A percentile compares a stretch with the other conserved stretches of the same genome.
Conservation (phyloP, 2,797 vertebrate genomes). For the Iguana delicatissima region DNA sequence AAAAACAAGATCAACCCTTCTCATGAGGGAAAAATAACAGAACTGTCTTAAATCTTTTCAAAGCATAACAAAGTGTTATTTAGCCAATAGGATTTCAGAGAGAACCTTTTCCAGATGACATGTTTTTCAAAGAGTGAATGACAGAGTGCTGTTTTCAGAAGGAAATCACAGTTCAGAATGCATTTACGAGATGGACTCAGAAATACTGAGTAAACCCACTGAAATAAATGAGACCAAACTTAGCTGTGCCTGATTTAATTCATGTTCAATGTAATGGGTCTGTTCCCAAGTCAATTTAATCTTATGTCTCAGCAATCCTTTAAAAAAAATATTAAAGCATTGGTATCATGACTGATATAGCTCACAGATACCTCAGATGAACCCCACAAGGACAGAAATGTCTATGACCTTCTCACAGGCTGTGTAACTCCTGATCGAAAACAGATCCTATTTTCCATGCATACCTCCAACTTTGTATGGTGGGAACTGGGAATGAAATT, state of each 20-base stretch:
- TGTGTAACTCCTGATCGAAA: neutral
- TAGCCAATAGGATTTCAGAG: conserved; percentile 48
- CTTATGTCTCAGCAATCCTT: neutral
- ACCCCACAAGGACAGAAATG: neutral
- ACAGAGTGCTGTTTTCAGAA: conserved; percentile 34
- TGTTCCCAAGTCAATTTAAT: neutral
- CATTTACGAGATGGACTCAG: neutral
- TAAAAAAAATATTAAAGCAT: neutral
- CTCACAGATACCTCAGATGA: neutral
- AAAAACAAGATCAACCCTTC: conserved; percentile 57
- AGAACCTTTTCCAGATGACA: conserved; percentile 50
- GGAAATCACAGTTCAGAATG: neutral
- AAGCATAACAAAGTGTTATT: conserved; percentile 57
- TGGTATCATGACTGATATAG: no score
- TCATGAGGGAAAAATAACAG: conserved; percentile 55
- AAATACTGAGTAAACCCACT: neutral
- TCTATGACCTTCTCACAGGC: neutral
- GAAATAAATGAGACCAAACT: neutral
- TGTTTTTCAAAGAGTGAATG: conserved; percentile 40
- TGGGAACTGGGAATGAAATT: neutral
- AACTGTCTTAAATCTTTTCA: conserved; percentile 65
- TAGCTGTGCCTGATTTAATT: neutral
- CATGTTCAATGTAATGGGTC: neutral
- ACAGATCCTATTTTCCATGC: neutral
- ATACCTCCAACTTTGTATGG: neutral